Evolutionary conservation across 2,888 invertebrate species (phyloP).

Genomic region (Oligia strigilis): DNA sequence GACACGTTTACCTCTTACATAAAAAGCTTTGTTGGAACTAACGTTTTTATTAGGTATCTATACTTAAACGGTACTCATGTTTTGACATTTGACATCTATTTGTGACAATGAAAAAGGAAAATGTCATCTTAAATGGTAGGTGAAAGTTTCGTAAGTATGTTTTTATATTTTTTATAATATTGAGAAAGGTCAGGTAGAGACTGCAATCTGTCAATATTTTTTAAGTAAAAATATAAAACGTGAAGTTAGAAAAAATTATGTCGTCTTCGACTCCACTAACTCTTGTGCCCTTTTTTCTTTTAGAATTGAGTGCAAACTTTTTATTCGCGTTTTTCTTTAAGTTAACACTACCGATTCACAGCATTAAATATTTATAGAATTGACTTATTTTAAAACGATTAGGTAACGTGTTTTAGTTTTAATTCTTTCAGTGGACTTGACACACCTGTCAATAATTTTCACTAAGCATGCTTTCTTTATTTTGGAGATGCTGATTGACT

Average conservation of each 20-base stretch:
- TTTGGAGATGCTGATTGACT: not conserved
- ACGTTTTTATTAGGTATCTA: not conserved
- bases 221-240: not conserved
- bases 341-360: constrained; percentile 66
- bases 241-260: not conserved
- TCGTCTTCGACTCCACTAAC: constrained; percentile 45
- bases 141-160: constrained; percentile 21
- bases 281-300: constrained; percentile 49
- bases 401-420: not conserved
- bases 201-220: not conserved
- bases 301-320: constrained; percentile 62
- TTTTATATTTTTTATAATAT: not conserved
- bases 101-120: constrained; percentile 26
- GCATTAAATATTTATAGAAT: constrained; percentile 64
- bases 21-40: constrained; percentile 8
- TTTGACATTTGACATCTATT: constrained; percentile 21
- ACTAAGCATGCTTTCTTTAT: no score
- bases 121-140: constrained; percentile 36
- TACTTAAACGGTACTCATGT: not conserved
- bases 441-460: no score
- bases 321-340: constrained; percentile 65
- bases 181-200: constrained; percentile 5
- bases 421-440: not conserved
- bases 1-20: constrained; percentile 25
- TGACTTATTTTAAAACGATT: constrained; percentile 27